Base-by-base conservation (phyloP, 1,140 invertebrate species). In the Gonatopus flavifemur region DNA sequence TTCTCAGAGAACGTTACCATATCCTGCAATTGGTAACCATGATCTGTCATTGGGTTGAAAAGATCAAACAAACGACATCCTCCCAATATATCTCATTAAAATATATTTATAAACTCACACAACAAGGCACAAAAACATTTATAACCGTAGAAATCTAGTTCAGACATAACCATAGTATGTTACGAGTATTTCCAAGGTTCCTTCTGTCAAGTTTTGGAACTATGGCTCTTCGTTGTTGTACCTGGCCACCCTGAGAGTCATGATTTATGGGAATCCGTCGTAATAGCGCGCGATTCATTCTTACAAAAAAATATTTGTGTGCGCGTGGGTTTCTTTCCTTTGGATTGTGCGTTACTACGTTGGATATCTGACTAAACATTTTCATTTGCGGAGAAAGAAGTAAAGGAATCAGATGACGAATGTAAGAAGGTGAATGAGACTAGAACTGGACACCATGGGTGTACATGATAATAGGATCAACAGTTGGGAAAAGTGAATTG, bases 221-320 rank as follows among this genome's bases (percentile, higher is more conserved):
- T n/a, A n/a, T n/a, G n/a, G n/a, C n/a, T n/a, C n/a, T n/a, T n/a
- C n/a, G 43, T 41, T 42, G 24, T 37, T 37, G 50, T 56, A 55
- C 40, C 54, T 55, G 67, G 55, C 67, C 67, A 72, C 68, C 68
- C 70, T 59, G 67, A 45, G 62, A 41, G 64, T 28, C 56, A 59
- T 70, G 70, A 72, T 72, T 72, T 72, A 72, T 72, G 59, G 50
- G 49, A 43, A 46, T 43, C 33, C 55, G 37, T 59, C 50, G 64
- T 67, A 57, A 60, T 64, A 59, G 64, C 60, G 55, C 50, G 59
- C 64, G 59, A 70, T 70, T 71, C 64, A 63, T 39, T 40, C 57
- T 53, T 55, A 56, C 50, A 52, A 70, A 57, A 58, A 61, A 61
- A 64, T 70, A 70, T 72, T 70, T 71, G 58, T 70, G 67, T 59